Base-by-base conservation (phyloP, 2,797 vertebrate species). In the Mus minutoides region DNA sequence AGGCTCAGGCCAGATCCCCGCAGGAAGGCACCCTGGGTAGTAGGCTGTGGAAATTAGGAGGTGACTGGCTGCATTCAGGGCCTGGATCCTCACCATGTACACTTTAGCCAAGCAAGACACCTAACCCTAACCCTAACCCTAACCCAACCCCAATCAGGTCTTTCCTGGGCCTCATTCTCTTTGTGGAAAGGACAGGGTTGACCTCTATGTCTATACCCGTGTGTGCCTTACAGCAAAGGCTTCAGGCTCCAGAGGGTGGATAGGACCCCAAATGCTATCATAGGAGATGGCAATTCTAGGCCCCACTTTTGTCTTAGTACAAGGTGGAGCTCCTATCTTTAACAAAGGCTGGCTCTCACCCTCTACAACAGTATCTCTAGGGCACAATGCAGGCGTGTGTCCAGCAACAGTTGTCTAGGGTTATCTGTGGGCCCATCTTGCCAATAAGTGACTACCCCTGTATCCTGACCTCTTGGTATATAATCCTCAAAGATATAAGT, bases 1-100 rank as follows among this genome's bases (percentile, higher is more conserved):
- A 99, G 98, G 97, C 99, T 99, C 98, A 99, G 99, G 19, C 99
- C 99, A 0, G 99, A 98, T 34, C 99, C 99, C 92, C 99, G 98
- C 78, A 99, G 99, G 96, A 99, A 99, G 49, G 99, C 99, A 80
- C 99, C 99, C 98, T 99, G 99, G 95, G 99, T 98, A n/a, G 98
- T 96, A 29, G 99, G 99, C 99, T 99, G 93, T 58, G 3, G 58
- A 95, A 79, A 75, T 49, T 11, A 75, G 87, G 6, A 19, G 46
- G 43, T 37, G 11, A 87, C 46, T 0, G 0, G 13, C 67, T 9
- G 26, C 64, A 24, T n/a, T 4, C 40, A 34, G 31, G 6, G 77
- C 31, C 40, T 16, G 24, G 54, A n/a, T 60, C 79, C 76, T 82
- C 46, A 37, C 14, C 80, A 43, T 37, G n/a, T 49, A 87, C 7